Evolutionary conservation across 2,797 vertebrate species (phyloP).

Genomic region (Knipowitschia caucasica): DNA sequence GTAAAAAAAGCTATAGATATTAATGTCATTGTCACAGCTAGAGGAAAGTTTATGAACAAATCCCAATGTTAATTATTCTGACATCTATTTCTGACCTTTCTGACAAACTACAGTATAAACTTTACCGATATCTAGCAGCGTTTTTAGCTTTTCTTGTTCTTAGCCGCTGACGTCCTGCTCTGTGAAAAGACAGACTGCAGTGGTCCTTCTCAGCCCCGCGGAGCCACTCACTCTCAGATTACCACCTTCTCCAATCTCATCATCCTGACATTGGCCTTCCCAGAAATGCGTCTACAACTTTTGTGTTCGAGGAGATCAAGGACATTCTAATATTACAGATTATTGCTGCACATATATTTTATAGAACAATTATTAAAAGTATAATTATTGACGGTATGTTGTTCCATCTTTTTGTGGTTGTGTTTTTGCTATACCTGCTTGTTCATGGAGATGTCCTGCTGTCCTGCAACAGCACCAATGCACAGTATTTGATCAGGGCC

Average conservation of each 20-base stretch:
- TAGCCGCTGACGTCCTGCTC: conserved; percentile 11
- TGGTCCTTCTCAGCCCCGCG: conserved; percentile 13
- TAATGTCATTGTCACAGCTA: no score
- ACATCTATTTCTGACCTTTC: conserved; percentile 18
- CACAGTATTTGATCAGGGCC: no score
- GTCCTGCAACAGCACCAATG: no score
- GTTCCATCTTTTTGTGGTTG: no score
- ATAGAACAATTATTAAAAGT: no score
- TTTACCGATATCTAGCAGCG: conserved; percentile 13
- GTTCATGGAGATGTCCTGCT: no score
- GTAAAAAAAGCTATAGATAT: no score
- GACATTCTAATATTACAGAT: neutral
- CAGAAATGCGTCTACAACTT: conserved; percentile 3
- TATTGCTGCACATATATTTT: neutral
- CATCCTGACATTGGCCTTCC: conserved; percentile 4
- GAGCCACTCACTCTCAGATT: conserved; percentile 19
- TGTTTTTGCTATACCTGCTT: no score
- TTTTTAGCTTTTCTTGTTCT: conserved; percentile 29
- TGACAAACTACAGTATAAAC: conserved; percentile 22
- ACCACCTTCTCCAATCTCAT: conserved; percentile 1
- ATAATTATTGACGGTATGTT: no score
- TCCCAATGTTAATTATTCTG: no score
- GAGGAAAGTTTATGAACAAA: no score
- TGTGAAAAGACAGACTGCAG: conserved; percentile 15
- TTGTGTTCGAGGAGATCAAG: conserved; percentile 12